Evolutionary conservation across 2,888 invertebrate genomes (phyloP), one percentile per base, ranked within the genome.

Genomic region (Protophormia terraenovae): DNA sequence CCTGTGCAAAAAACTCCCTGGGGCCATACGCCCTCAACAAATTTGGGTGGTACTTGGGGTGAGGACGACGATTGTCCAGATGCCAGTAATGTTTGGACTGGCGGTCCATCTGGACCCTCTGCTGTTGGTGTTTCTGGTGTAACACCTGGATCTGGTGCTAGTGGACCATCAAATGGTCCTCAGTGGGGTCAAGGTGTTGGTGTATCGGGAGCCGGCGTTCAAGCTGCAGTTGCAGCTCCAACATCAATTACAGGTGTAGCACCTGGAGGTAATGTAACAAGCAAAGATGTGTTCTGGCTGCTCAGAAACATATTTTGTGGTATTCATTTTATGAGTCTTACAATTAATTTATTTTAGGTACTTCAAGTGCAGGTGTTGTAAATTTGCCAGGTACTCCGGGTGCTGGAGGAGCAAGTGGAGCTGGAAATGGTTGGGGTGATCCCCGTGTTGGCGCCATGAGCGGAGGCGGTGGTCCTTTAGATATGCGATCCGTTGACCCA

Each of bases 31-130:
- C 97, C 98, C 0, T 96, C 97, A 2, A 96, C 97, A 10, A 97
- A 98, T 91, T 96, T 97, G 84, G 98, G 98, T 12, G 98, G 98
- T 3, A 98, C 97, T 0, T 98, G 98, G 98, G 98, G 98, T 47
- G 98, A 98, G 91, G 98, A 98, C 88, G 97, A 98, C 88, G 97
- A 97, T 89, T 95, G 95, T 3, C 94, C 95, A 0, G 97, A 97
- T 89, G 95, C 96, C 14, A 96, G 96, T 24, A 97, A 96, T 90
- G 97, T 97, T 78, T 98, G 98, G 98, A 95, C 95, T 64, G 95
- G 96, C 4, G 91, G 93, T 29, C 95, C 95, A 84, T 95, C 95
- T 86, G 94, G 95, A 7, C 93, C 94, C 16, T 89, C 90, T 94
- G 94, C 94, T 91, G 93, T 41, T 55, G 87, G 84, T 10, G 85